These are phyloP conservation scores for Laticauda laticaudata DNA, from an alignment of 2,113 vertebrate species.

Conservation along the genomic window DNA sequence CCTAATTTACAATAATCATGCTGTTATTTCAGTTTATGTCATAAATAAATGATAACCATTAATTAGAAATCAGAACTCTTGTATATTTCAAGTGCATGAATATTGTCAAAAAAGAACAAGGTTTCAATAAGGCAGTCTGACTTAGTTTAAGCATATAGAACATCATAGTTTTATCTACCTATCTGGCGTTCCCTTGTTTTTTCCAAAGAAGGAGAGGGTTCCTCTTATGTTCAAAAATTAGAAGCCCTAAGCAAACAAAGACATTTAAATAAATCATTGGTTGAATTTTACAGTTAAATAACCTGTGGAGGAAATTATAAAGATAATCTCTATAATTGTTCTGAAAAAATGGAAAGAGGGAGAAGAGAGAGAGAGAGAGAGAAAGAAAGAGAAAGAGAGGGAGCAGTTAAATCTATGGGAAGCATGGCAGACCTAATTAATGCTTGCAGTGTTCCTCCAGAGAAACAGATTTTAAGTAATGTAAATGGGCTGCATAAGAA, in stretches of 20 bases:
- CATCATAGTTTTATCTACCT: constrained; percentile 35
- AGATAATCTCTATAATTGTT: constrained; percentile 61
- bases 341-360: constrained; percentile 31
- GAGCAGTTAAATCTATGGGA: constrained; percentile 53
- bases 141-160: constrained; percentile 53
- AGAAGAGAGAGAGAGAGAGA: background rate
- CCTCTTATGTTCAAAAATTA: constrained; percentile 32
- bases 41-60: background rate
- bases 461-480: constrained; percentile 58
- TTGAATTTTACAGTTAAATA: constrained; percentile 57
- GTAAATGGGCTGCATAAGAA: constrained; percentile 55
- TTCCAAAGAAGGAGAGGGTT: constrained; percentile 40
- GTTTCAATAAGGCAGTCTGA: constrained; percentile 53
- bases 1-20: background rate
- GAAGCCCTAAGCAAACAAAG: constrained; percentile 40
- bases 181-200: constrained; percentile 45
- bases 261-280: constrained; percentile 49
- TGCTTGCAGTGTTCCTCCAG: constrained; percentile 57
- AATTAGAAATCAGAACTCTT: background rate
- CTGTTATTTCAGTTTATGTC: background rate
- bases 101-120: constrained; percentile 57
- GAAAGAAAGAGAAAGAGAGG: constrained; percentile 18
- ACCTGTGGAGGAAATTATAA: constrained; percentile 53
- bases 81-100: constrained; percentile 45
- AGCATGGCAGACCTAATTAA: constrained; percentile 62